phyloP scores from a whole-genome alignment of 2,797 vertebrate species.

The Scleropages formosus region DNA sequence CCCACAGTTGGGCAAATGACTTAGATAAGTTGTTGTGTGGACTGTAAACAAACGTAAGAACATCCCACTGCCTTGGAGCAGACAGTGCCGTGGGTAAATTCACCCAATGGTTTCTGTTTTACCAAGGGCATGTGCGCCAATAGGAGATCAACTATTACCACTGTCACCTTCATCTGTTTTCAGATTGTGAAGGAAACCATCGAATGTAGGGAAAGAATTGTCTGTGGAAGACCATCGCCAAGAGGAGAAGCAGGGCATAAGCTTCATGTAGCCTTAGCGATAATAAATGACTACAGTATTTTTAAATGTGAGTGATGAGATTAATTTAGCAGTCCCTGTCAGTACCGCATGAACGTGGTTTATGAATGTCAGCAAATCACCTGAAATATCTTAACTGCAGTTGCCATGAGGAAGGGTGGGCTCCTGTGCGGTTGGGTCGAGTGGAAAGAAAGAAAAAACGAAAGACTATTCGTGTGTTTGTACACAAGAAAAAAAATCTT shows the following conservation, averaged over 20 bases:
- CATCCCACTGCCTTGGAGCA: not conserved
- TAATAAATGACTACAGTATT: constrained; percentile 26
- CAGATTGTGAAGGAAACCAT: not conserved
- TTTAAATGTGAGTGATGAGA: constrained; percentile 33
- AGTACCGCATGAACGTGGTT: not conserved
- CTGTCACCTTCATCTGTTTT: constrained; percentile 28
- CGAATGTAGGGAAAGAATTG: not conserved
- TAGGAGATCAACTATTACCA: constrained; percentile 15
- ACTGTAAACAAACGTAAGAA: no score
- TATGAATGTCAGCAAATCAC: constrained; percentile 27
- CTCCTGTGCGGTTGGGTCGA: not conserved
- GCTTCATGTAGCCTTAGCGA: not conserved
- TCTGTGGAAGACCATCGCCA: not conserved
- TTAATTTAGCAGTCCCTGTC: constrained; percentile 26
- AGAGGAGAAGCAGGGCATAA: not conserved
- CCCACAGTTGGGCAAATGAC: no score
- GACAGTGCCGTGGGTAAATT: not conserved
- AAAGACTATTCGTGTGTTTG: not conserved
- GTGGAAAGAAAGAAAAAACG: not conserved
- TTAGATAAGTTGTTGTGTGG: no score
- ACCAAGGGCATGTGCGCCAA: not conserved
- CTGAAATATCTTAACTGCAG: constrained; percentile 3
- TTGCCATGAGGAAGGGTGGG: not conserved
- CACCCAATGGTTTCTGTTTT: not conserved
- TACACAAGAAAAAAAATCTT: constrained; percentile 5